Base-by-base conservation (phyloP, 1,140 invertebrate species). In the Lanistes nyassanus region DNA sequence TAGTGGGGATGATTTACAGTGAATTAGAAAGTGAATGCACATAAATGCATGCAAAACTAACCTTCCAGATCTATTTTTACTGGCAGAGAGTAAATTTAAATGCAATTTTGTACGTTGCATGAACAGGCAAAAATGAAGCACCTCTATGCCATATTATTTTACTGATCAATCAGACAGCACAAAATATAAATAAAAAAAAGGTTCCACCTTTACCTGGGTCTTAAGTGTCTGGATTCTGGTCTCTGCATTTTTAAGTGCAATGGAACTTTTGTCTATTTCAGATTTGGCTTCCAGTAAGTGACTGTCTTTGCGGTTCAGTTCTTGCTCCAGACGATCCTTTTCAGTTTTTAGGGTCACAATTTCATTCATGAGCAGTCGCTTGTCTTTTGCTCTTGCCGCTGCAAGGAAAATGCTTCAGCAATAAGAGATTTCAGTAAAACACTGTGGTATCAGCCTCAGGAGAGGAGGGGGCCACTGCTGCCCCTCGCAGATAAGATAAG, bases 291-390 rank as follows among this genome's bases (percentile, higher is more conserved):
- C 81, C 37, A 82, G 60, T 2, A 89, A 74, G 64, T 87, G 85
- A 13, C 65, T 76, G 56, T 87, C 83, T 76, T 86, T 87, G 21
- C 81, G 77, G 4, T 71, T 56, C 13, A 82, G 73, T 26, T 87
- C 84, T 23, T 78, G 36, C 62, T 85, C 84, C 72, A 85, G 76
- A 26, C 76, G 64, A 42, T 87, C 84, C 31, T 84, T 85, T 47
- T 83, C 83, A 66, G 87, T 89, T 80, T 85, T 87, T 65, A 89
- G 65, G 36, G 85, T 79, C 36, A 89, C 82, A n/a, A 89, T 79
- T 51, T 89, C 87, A 67, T 88, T 87, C 79, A 82, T 85, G 71
- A 88, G 74, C 47, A 86, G 78, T 19, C 85, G 79, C 76, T 88
- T 88, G 74, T 89, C 87, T 58, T 83, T 79, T 3, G 56, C 60